A percentile compares a stretch with the other conserved stretches of the same genome.
Evolutionary conservation across 2,888 invertebrate species (phyloP).

Genomic region (Synergus laeviventris): DNA sequence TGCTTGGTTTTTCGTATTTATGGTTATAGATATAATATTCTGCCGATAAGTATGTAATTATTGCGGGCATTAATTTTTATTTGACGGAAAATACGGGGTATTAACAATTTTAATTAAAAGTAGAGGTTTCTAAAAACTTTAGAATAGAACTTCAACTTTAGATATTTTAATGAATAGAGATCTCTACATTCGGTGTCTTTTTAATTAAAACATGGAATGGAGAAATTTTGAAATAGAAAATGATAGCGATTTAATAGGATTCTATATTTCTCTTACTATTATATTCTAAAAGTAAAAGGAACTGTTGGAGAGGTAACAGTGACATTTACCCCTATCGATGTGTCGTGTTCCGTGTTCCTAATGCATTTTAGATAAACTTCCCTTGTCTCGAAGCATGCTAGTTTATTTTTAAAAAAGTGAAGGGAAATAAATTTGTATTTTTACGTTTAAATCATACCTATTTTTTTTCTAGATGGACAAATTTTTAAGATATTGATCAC

Average conservation of each 20-base stretch:
- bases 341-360: background rate
- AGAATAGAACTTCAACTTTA: background rate
- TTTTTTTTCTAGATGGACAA: no score
- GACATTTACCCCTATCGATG: conserved; percentile 5
- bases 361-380: conserved; percentile 28
- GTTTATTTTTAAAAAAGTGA: background rate
- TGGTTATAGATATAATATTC: background rate
- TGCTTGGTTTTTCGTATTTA: background rate
- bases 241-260: background rate
- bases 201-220: background rate
- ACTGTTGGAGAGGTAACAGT: background rate
- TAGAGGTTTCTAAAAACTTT: background rate
- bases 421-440: conserved; percentile 1
- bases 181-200: background rate
- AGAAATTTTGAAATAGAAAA: background rate
- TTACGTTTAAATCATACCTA: no score
- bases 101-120: background rate
- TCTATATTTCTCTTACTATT: background rate
- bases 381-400: background rate
- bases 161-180: background rate
- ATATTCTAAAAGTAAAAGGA: background rate
- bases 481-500: no score
- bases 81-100: background rate
- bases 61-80: background rate
- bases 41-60: background rate